Base-by-base conservation (phyloP, 2,888 invertebrate species). In the Coelogynopora nodosa region DNA sequence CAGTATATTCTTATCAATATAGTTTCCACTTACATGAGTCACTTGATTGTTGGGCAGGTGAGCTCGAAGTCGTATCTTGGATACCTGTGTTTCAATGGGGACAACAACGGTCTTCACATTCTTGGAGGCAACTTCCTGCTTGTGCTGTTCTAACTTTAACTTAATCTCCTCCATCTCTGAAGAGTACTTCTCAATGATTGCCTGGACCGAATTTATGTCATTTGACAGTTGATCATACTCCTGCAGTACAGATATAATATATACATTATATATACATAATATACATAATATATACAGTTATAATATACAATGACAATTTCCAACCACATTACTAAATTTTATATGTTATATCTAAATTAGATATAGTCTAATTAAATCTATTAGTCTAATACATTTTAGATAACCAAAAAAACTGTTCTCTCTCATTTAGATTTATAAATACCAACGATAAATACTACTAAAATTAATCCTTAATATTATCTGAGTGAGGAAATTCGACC, bases 21-120 rank as follows among this genome's bases (percentile, higher is more conserved):
- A n/a, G n/a, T n/a, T n/a, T 49, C 18, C 2, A 23, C 74, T 74
- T 74, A 87, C 87, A 23, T 86, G 87, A 67, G 87, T 87, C 26
- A 74, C 31, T 29, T 87, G 87, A 29, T 86, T 87, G 28, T 87
- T 87, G n/a, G 87, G 87, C n/a, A 87, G 27, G 31, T 87, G 74
- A 2, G 87, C 87, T 10, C 84, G 31, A n/a, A 87, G 84, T 10
- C 28, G 18, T 1, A 85, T 23, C 30, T 85, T 85, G 26, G 85
- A 74, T 2, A 74, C 2, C 23, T 74, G 74, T 23, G 74, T 74
- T 74, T 74, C 74, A 74, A 74, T 74, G 5, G 74, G 74, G 5
- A 18, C 10, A 74, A 26, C 10, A 23, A 74, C 27, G 18, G 5
- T 5, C 27, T 74, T 74, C 18, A 74, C 74, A 23, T 74, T 74